Base-by-base conservation (phyloP, 35 echinoderm and acorn worm genomes). In the Holothuria glaberrima region DNA sequence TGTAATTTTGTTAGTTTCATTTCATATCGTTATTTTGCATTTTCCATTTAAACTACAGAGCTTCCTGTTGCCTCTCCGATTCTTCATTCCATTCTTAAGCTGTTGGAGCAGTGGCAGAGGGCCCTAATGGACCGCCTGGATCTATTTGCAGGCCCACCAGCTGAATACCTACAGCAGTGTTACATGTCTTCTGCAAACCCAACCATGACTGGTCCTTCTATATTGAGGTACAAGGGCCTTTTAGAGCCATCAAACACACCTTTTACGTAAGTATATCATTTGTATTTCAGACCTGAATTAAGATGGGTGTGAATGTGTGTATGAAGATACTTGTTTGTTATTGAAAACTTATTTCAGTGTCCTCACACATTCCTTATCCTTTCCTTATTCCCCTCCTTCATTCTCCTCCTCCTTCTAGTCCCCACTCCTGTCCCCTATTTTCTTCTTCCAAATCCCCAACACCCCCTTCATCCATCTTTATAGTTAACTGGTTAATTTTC, bases 181-280 rank as follows among this genome's bases (percentile, higher is more conserved):
- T 82, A 50, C 46, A 85, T 85, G 69, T 87, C 82, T 33, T 73
- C 66, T 41, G 68, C 81, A 44, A 95, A 77, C 48, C 61, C 86
- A 13, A 57, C 59, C 26, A 77, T 94, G 9, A 36, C 86, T 25
- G 96, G 96, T 4, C 96, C 96, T 35, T 94, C 96, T 38, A 91
- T 98, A 14, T 88, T 98, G 17, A 90, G 88, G 69, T 95, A 98
- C 76, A 98, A 98, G 64, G 96, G 90, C 17, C 94, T 98, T 18
- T 75, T 98, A 35, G 96, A 98, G 30, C 96, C 96, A 9, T 73
- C 91, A 21, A 98, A 98, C 57, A 98, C 96, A 32, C 96, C 96
- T 38, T 98, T 98, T 90, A 93, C 79, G 96, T 98, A 90, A 72
- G 89, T 79, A 20, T 41, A 30, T 7, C 9, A 33, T 29, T 9